Conservation (phyloP, 2,113 vertebrate species). For the Aramus guarauna region DNA sequence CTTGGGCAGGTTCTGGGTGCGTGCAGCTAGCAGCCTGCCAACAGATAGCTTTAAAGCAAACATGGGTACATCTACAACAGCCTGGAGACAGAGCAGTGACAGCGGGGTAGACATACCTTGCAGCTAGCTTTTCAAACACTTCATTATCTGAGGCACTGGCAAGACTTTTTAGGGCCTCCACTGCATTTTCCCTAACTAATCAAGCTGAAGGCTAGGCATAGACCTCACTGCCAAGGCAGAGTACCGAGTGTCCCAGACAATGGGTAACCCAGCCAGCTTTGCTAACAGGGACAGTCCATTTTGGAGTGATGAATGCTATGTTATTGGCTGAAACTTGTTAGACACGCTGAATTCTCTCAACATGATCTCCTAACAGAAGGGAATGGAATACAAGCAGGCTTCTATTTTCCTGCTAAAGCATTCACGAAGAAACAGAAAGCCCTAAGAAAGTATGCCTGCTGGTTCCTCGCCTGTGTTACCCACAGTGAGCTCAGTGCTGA, state of each 20-base stretch:
- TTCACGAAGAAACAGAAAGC: neutral
- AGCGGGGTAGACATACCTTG: neutral
- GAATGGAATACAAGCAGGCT: neutral
- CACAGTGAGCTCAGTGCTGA: neutral
- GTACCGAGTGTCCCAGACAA: neutral
- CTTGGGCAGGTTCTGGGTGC: neutral
- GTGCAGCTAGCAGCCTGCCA: neutral
- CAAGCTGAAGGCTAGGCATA: constrained; percentile 3
- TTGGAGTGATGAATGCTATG: constrained; percentile 14
- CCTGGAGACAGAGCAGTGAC: neutral
- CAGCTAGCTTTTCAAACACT: neutral
- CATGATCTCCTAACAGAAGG: constrained; percentile 22
- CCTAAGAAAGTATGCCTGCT: neutral
- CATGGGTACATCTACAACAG: neutral
- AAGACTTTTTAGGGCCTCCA: neutral
- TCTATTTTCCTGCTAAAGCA: constrained; percentile 28
- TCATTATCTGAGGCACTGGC: neutral
- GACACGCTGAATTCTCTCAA: neutral
- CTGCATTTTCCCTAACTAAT: constrained; percentile 36
- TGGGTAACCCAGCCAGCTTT: neutral
- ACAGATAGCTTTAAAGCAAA: neutral
- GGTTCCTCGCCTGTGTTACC: neutral
- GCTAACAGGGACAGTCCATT: neutral
- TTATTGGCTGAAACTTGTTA: constrained; percentile 2
- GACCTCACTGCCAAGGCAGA: constrained; percentile 17